A percentile compares a stretch with the other conserved stretches of the same genome.
phyloP scores from a whole-genome alignment of 1,140 invertebrate genomes.

The Aphis craccivora region DNA sequence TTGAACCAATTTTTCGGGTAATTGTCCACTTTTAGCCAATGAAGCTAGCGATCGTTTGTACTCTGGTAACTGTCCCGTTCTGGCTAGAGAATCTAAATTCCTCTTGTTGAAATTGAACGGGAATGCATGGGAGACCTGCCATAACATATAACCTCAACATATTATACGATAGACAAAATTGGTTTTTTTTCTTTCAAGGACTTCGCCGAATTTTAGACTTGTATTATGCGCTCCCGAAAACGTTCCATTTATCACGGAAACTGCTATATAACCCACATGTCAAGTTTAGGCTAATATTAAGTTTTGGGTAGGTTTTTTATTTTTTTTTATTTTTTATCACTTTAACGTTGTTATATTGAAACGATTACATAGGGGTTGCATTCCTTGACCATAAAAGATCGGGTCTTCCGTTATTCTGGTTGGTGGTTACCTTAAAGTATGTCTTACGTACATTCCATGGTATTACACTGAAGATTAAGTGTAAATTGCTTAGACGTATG shows the following conservation, averaged over 20 bases:
- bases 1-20: conserved; percentile 59
- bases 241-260: conserved; percentile 43
- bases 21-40: conserved; percentile 58
- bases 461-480: not conserved
- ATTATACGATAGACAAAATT: not conserved
- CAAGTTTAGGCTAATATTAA: not conserved
- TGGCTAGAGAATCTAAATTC: conserved; percentile 60
- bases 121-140: not conserved
- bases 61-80: conserved; percentile 58
- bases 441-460: not conserved
- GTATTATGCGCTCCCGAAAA: not conserved
- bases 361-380: not conserved
- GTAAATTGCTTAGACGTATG: not conserved
- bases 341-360: not conserved
- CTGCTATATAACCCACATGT: not conserved
- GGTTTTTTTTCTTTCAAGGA: not conserved
- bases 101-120: conserved; percentile 58
- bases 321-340: conserved; percentile 23
- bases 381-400: not conserved
- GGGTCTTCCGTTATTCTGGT: not conserved
- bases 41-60: conserved; percentile 60
- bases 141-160: not conserved
- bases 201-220: not conserved
- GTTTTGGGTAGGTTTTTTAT: not conserved
- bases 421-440: not conserved